A percentile compares a stretch with the other conserved stretches of the same genome.
Evolutionary conservation across 2,888 invertebrate species (phyloP).

Genomic region (Amitus sp.): DNA sequence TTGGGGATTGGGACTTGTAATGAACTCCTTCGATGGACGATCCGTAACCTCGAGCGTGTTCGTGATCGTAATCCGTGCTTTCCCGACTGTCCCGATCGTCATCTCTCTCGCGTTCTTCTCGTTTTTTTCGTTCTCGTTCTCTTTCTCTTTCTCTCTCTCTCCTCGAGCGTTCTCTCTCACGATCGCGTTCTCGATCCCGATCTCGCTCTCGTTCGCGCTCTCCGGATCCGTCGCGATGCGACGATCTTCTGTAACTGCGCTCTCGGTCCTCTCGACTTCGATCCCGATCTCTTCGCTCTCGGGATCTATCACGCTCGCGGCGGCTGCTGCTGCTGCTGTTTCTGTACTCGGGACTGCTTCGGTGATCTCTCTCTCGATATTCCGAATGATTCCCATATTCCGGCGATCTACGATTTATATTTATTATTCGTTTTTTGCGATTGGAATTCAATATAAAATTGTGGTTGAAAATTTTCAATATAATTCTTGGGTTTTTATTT

Average conservation of each 20-base stretch:
- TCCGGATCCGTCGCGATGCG: constrained; percentile 32
- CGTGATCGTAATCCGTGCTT: constrained; percentile 59
- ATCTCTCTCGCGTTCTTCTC: constrained; percentile 50
- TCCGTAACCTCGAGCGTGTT: constrained; percentile 57
- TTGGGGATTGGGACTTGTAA: constrained; percentile 71
- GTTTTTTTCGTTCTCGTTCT: constrained; percentile 47
- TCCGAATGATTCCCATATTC: constrained; percentile 51
- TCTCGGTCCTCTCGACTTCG: constrained; percentile 58
- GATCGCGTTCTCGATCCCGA: constrained; percentile 50
- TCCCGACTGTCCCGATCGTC: constrained; percentile 60
- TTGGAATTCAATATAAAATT: too few species aligned
- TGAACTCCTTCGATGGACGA: constrained; percentile 66
- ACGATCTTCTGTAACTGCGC: constrained; percentile 47
- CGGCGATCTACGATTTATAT: too few species aligned
- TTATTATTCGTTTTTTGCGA: too few species aligned
- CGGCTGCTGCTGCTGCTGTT: constrained; percentile 44
- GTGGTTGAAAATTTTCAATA: too few species aligned
- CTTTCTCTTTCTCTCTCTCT: constrained; percentile 52
- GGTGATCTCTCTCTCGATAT: constrained; percentile 49
- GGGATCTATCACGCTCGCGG: constrained; percentile 58
- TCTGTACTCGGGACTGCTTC: constrained; percentile 54
- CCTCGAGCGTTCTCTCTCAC: constrained; percentile 55
- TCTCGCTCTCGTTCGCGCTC: constrained; percentile 48
- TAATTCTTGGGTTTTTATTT: too few species aligned
- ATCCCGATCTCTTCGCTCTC: constrained; percentile 56